Conservation (phyloP, 2,888 invertebrate species). For the Thysanoteuthis rhombus region DNA sequence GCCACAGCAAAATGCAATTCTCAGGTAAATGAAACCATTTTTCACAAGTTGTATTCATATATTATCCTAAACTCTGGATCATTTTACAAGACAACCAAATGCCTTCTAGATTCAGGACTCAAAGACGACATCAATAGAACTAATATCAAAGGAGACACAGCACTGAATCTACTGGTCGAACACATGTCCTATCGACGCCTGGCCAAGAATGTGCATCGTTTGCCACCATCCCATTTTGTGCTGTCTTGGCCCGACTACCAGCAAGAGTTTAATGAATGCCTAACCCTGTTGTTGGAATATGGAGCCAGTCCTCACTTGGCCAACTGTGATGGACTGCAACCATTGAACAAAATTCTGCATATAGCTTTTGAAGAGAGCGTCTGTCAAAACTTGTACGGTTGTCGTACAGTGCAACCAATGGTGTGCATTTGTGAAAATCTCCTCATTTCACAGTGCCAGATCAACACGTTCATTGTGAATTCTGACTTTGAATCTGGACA, state of each 20-base stretch:
- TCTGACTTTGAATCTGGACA: conserved; percentile 71
- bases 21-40: conserved; percentile 76
- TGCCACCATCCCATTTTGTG: conserved; percentile 70
- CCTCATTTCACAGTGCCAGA: conserved; percentile 72
- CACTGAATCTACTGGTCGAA: conserved; percentile 74
- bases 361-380: conserved; percentile 73
- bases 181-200: conserved; percentile 68
- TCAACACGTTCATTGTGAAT: conserved; percentile 73
- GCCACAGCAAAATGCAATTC: conserved; percentile 77
- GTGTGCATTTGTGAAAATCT: conserved; percentile 77
- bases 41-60: conserved; percentile 70
- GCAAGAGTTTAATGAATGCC: conserved; percentile 56
- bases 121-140: conserved; percentile 77
- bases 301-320: conserved; percentile 61
- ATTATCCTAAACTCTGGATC: conserved; percentile 66
- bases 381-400: conserved; percentile 71
- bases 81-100: conserved; percentile 76
- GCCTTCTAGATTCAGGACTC: conserved; percentile 79
- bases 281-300: conserved; percentile 58
- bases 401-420: conserved; percentile 65
- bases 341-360: conserved; percentile 75
- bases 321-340: conserved; percentile 76
- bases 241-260: conserved; percentile 60
- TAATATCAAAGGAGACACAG: conserved; percentile 80
- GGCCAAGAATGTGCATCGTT: conserved; percentile 52